Evolutionary conservation across 2,797 vertebrate genomes (phyloP).

Genomic region (Rhodeus uyekii): DNA sequence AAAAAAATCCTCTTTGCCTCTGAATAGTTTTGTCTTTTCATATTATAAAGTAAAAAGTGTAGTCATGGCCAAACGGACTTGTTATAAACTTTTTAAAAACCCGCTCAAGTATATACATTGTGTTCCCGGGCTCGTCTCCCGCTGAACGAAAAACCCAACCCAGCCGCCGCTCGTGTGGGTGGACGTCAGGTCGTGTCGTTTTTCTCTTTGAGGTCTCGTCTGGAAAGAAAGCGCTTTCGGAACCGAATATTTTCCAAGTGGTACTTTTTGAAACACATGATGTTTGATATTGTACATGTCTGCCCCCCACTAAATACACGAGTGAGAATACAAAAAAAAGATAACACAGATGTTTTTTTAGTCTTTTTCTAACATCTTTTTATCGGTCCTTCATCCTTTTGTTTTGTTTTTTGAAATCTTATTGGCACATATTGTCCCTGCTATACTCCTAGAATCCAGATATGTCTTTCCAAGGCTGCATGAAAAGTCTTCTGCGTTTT

Average conservation of each 20-base stretch:
- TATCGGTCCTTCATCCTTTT: conserved; percentile 33
- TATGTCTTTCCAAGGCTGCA: conserved; percentile 88
- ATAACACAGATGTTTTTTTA: conserved; percentile 78
- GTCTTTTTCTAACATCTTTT: conserved; percentile 55
- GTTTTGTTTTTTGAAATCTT: conserved; percentile 67
- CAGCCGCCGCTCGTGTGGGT: conserved; percentile 92
- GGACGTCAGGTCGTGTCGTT: conserved; percentile 89
- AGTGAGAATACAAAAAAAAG: conserved; percentile 88
- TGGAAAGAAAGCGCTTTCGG: conserved; percentile 90
- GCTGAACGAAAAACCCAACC: conserved; percentile 89
- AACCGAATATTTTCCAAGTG: conserved; percentile 92
- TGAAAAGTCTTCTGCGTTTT: conserved; percentile 85
- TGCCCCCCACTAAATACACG: conserved; percentile 90
- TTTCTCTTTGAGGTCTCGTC: conserved; percentile 92
- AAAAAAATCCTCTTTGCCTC: conserved; percentile 91
- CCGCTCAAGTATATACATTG: conserved; percentile 99
- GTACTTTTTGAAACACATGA: conserved; percentile 96
- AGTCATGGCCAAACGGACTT: conserved; percentile 99
- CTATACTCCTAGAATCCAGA: conserved; percentile 86
- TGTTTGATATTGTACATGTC: conserved; percentile 99
- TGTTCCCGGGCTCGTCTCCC: conserved; percentile 97
- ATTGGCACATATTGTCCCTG: conserved; percentile 92
- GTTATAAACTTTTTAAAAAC: conserved; percentile 99
- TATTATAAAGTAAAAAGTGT: conserved; percentile 99
- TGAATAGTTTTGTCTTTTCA: conserved; percentile 78